phyloP scores from a whole-genome alignment of 2,888 invertebrate genomes.

The Calephelis perditalis region DNA sequence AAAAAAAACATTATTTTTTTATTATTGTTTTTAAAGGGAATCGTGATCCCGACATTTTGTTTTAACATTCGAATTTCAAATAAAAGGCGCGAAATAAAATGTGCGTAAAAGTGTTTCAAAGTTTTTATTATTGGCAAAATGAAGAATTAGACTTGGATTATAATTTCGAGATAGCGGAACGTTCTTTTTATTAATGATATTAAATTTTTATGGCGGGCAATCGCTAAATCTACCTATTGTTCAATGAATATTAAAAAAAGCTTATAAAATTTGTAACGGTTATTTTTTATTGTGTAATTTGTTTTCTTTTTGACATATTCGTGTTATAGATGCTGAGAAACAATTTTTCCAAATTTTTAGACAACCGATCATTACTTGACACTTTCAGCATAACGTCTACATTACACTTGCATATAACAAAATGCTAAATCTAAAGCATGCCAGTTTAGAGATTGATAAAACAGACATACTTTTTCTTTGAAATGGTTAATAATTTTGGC shows the following conservation, averaged over 20 bases:
- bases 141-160: conserved; percentile 31
- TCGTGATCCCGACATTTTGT: conserved; percentile 53
- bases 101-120: conserved; percentile 39
- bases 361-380: no score
- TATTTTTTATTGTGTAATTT: background rate
- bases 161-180: conserved; percentile 32
- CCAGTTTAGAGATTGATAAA: no score
- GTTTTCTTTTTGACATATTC: background rate
- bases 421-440: no score
- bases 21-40: conserved; percentile 55
- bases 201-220: conserved; percentile 22
- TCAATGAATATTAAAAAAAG: conserved; percentile 14
- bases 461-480: no score
- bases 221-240: conserved; percentile 17
- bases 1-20: conserved; percentile 55
- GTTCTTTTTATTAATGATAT: conserved; percentile 31
- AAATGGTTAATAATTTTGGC: no score
- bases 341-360: no score
- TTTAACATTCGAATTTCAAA: conserved; percentile 48
- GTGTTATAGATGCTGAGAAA: no score
- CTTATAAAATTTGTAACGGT: background rate
- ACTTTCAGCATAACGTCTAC: no score
- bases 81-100: conserved; percentile 53
- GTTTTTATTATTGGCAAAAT: conserved; percentile 41
- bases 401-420: no score